Percentiles rank a stretch among this genome's conserved stretches.
phyloP scores from a whole-genome alignment of 1,140 invertebrate genomes.

The Diuraphis noxia region DNA sequence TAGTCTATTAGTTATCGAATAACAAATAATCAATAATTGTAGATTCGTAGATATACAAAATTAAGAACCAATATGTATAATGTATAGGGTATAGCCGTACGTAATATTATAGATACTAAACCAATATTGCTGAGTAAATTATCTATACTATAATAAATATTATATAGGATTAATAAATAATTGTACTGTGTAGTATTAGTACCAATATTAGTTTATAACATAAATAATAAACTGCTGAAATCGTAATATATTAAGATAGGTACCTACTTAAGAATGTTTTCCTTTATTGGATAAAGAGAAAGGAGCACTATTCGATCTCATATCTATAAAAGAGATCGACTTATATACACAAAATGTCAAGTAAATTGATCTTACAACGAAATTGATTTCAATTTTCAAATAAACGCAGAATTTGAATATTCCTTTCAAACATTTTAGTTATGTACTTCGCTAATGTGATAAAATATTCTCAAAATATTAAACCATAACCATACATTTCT shows the following conservation, averaged over 20 bases:
- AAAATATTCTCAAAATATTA: neutral
- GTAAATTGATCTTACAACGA: neutral
- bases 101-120: neutral
- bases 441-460: neutral
- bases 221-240: neutral
- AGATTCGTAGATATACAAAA: too few relatives aligned
- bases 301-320: neutral
- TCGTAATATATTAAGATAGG: neutral
- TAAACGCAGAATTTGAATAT: neutral
- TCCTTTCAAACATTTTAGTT: neutral
- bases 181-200: neutral
- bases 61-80: neutral
- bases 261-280: neutral
- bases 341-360: neutral
- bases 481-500: neutral
- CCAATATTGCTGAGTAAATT: neutral
- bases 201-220: neutral
- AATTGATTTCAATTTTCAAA: neutral
- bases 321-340: neutral
- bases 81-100: too few relatives aligned
- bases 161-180: neutral
- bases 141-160: neutral
- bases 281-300: neutral
- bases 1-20: neutral
- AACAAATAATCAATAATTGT: neutral